A percentile compares a stretch with the other conserved stretches of the same genome.
These are phyloP conservation scores for Cylloceria caligata DNA, from an alignment of 2,888 invertebrate species.

Conservation along the genomic window DNA sequence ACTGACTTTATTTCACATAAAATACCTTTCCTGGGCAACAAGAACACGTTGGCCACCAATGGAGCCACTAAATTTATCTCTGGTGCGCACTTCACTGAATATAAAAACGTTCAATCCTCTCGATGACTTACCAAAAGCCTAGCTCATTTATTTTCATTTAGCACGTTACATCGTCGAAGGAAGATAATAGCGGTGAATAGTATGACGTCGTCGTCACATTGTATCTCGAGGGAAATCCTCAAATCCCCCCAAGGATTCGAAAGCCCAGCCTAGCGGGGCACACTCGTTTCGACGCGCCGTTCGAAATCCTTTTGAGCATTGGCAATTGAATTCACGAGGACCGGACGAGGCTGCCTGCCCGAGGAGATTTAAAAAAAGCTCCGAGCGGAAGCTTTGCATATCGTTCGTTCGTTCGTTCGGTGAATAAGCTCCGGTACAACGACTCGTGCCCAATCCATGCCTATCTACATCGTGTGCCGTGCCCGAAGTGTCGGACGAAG, in stretches of 20 bases:
- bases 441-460: slow-evolving; percentile 23
- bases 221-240: slow-evolving; percentile 28
- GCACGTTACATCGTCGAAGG: slow-evolving; percentile 6
- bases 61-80: background rate
- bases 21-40: background rate
- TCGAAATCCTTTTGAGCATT: slow-evolving; percentile 62
- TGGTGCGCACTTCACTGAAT: background rate
- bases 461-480: background rate
- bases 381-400: slow-evolving; percentile 64
- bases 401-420: slow-evolving; percentile 44
- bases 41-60: background rate
- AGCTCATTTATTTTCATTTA: slow-evolving; percentile 10
- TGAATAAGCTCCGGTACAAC: slow-evolving; percentile 52
- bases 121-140: background rate
- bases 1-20: background rate
- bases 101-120: background rate
- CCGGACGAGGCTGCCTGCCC: slow-evolving; percentile 37
- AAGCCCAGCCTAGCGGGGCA: slow-evolving; percentile 33
- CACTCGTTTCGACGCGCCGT: slow-evolving; percentile 39
- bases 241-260: slow-evolving; percentile 29
- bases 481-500: slow-evolving; percentile 2
- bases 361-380: slow-evolving; percentile 62
- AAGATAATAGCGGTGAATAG: background rate
- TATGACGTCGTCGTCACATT: background rate
- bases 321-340: slow-evolving; percentile 56